Base-by-base conservation (phyloP, 2,113 vertebrate species). In the Corythornis cristatus region DNA sequence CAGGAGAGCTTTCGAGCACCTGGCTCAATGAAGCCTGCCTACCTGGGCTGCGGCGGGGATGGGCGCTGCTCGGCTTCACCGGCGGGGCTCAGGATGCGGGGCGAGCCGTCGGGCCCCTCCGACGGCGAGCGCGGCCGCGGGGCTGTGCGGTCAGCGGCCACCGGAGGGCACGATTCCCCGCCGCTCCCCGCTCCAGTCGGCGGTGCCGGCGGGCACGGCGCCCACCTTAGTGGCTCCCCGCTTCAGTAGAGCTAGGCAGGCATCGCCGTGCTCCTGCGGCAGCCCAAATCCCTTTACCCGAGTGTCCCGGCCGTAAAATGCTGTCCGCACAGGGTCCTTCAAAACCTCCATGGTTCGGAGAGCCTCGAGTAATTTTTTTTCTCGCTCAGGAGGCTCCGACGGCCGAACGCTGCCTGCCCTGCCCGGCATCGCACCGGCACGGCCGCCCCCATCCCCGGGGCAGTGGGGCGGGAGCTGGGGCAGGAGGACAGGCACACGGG, bases 121-220 rank as follows among this genome's bases (percentile, higher is more conserved):
- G 54, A 9, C 9, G 35, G 60, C n/a, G 9, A 68, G 61, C 9
- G 57, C 43, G 6, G 40, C n/a, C 15, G 71, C 2, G 1, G 56
- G 83, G 96, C 89, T 97, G 91, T 97, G 96, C 97, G 60, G 95
- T 86, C 86, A 93, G 79, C 97, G 96, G 97, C 98, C 98, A 98
- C 98, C 97, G 98, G 98, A 98, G 98, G 98, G 97, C 98, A 98
- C 97, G 98, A 97, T 98, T 97, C 97, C 95, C 97, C 92, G 89
- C 88, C 93, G 45, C 96, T 96, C 96, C 91, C 86, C 54, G 12
- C 79, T 3, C 37, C 35, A 51, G 37, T 37, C 26, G 15, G 40
- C 29, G 45, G 43, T 4, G 19, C 33, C 25, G 31, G 43, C 7
- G n/a, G 31, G 19, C 43, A 18, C 8, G 43, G 22, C 67, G 54